Evolutionary conservation across 2,797 vertebrate genomes (phyloP).

Genomic region (Pipistrellus pipistrellus): DNA sequence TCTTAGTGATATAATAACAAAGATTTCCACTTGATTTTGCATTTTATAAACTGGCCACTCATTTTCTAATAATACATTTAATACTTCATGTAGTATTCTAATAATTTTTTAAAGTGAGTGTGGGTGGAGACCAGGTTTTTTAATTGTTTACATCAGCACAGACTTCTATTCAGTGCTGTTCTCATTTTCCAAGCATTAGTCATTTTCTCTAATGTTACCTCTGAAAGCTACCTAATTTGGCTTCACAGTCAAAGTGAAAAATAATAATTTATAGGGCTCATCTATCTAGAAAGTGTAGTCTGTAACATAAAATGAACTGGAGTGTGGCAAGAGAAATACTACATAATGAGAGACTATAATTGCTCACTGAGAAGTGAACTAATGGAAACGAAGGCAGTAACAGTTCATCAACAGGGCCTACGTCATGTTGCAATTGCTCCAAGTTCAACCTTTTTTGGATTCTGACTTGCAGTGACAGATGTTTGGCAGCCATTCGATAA

Average conservation of each 20-base stretch:
- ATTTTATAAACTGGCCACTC: not conserved
- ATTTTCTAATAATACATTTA: constrained; percentile 31
- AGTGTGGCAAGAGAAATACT: constrained; percentile 29
- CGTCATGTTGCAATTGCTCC: constrained; percentile 54
- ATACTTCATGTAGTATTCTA: not conserved
- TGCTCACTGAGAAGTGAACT: constrained; percentile 70
- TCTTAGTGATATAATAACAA: not conserved
- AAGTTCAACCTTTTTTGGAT: constrained; percentile 22
- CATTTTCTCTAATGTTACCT: constrained; percentile 80
- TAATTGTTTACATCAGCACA: constrained; percentile 16
- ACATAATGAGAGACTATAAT: constrained; percentile 60
- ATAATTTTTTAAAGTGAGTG: not conserved
- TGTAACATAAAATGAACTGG: constrained; percentile 59
- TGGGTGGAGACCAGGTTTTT: not conserved
- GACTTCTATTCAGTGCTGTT: constrained; percentile 7
- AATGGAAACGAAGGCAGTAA: constrained; percentile 57
- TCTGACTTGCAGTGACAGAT: constrained; percentile 63
- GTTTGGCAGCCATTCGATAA: constrained; percentile 62
- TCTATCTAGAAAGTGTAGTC: constrained; percentile 78
- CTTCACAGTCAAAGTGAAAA: constrained; percentile 75
- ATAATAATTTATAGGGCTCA: constrained; percentile 75
- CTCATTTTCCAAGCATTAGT: constrained; percentile 65
- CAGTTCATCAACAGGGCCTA: constrained; percentile 68
- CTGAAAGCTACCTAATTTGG: constrained; percentile 81
- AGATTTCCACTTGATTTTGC: constrained; percentile 44